Base-by-base conservation (phyloP, 2,113 vertebrate genomes). In the Zosterops japonicus region DNA sequence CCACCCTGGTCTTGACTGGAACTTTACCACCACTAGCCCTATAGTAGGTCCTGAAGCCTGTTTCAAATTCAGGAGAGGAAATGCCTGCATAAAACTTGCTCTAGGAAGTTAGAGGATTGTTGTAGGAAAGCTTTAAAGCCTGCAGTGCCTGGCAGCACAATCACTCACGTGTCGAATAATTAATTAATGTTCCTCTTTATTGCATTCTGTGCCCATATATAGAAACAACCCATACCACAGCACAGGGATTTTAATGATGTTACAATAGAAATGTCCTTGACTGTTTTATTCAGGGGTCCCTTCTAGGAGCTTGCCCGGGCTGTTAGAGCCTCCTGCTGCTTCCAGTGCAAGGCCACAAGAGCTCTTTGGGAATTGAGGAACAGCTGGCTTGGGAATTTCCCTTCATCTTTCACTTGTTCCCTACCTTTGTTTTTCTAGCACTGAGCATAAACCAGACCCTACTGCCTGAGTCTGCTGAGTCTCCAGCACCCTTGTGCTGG, bases 131-230 rank as follows among this genome's bases (percentile, higher is more conserved):
- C 25, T 88, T 87, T 69, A 83, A 91, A 91, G 77, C 35, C 25
- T 77, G 35, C 27, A 41, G 61, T 52, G 28, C 89, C 89, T 88
- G 79, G 59, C 91, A 82, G 77, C 25, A 69, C 65, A 87, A 42
- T 76, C 44, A 28, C 6, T 81, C 69, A 87, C 1, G 0, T 83
- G 92, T 61, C 82, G 91, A 79, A 72, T 87, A 92, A 81, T 78
- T 88, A 91, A 75, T 92, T 95, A 79, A 69, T 2, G 3, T 90
- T 80, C 57, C 63, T 87, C 63, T 91, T 91, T 79, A 93, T 83
- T 76, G 78, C 57, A 35, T 89, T 94, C 59, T 77, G 44, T 93
- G 83, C 57, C 87, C 77, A 68, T 93, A 78, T 94, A 82, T 72
- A 93, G 94, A 87, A 89, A 77, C 64, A 94, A 24, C 35, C 52